Evolutionary conservation across 2,113 vertebrate species (phyloP), one percentile per base, ranked within the genome.

Genomic region (Cavia aperea): DNA sequence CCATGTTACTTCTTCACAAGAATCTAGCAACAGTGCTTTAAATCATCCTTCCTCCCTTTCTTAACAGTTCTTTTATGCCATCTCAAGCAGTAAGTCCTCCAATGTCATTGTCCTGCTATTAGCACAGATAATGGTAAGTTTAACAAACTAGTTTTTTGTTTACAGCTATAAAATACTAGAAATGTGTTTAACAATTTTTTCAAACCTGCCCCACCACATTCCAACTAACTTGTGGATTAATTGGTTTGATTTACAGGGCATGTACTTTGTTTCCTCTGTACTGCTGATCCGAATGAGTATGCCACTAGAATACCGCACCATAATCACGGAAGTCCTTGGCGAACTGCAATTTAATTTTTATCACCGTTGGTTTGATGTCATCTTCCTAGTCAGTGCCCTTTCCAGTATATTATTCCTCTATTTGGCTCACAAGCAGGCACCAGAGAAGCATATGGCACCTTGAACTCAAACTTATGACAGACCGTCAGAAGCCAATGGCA

Each of bases 301-400:
- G 99, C 99, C 99, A 1, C 97, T 98, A 23, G 98, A 99, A 63
- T 99, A 99, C 94, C 99, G 99, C 93, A 99, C 98, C 95, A 99
- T 99, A 0, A 98, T 99, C 86, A 99, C 99, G 0, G 98, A 99
- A 89, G 99, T 99, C 51, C 98, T 99, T 13, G 99, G 99, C 56
- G 99, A 99, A 86, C 98, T 99, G 77, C 99, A 99, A 97, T 99
- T 99, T 96, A 99, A 98, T 97, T 99, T 99, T 95, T 99, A 99
- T 82, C 99, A 99, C 96, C 99, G 99, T 1, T 99, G 99, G 99
- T 99, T 99, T 90, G 99, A 99, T 68, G 99, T 99, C 65, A 99
- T 99, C 97, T 99, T 99, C 97, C 97, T 99, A 92, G 99, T 99
- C 97, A 99, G 99, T 23, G 99, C 99, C 0, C 98, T 99, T 15